Evolutionary conservation across 1,140 invertebrate genomes (phyloP).

Genomic region (Drosophila funebris): DNA sequence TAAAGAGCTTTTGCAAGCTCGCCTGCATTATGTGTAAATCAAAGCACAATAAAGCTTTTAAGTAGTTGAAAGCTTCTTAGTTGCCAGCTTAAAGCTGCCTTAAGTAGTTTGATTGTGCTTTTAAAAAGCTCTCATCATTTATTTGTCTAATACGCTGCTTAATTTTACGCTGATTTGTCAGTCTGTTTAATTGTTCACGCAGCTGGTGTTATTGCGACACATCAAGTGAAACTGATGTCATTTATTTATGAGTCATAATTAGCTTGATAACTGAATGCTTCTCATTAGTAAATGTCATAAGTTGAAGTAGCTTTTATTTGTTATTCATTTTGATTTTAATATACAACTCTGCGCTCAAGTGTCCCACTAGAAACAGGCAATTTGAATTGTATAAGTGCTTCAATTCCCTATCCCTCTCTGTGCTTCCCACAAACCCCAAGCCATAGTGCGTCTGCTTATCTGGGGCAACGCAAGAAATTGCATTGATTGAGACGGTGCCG

Average conservation of each 20-base stretch:
- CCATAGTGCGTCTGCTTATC: slow-evolving; percentile 35
- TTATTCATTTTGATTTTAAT: background rate
- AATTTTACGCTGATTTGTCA: background rate
- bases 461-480: slow-evolving; percentile 41
- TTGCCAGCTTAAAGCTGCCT: background rate
- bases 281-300: slow-evolving; percentile 1
- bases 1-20: background rate
- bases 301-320: background rate
- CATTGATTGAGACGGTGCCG: slow-evolving; percentile 16
- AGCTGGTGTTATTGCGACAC: background rate
- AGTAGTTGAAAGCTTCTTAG: background rate
- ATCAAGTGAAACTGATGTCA: background rate
- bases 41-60: background rate
- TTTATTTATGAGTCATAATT: slow-evolving; percentile 4
- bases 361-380: slow-evolving; percentile 1
- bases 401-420: background rate
- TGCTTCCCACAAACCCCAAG: too few relatives aligned
- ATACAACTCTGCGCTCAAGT: slow-evolving; percentile 34
- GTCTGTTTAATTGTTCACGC: background rate
- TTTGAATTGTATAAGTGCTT: background rate
- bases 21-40: too few relatives aligned
- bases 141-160: background rate
- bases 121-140: background rate
- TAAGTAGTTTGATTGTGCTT: background rate
- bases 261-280: background rate